Percentiles rank a stretch among this genome's conserved stretches.
Conservation (phyloP, 2,113 vertebrate species). For the Petrocephalus zakoni region DNA sequence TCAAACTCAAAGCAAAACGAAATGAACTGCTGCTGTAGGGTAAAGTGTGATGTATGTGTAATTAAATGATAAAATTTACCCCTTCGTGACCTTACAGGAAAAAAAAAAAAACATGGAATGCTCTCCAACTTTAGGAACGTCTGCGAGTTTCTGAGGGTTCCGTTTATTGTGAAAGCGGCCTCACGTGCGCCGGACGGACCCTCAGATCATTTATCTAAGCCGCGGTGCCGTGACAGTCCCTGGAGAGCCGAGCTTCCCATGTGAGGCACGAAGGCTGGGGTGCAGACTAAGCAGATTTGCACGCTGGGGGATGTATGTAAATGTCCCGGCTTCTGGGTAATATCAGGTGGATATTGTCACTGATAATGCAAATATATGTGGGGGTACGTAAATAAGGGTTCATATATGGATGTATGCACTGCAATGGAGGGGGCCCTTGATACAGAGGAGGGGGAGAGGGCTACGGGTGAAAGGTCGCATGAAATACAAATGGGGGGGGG, state of each 20-base stretch:
- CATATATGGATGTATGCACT: constrained; percentile 10
- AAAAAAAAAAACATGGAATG: neutral
- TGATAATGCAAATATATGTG: constrained; percentile 59
- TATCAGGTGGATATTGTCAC: constrained; percentile 71
- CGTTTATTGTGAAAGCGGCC: constrained; percentile 44
- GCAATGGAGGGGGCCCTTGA: neutral
- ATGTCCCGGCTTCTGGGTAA: constrained; percentile 69
- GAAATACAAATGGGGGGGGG: constrained; percentile 15
- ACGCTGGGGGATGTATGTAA: constrained; percentile 53
- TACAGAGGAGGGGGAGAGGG: constrained; percentile 8
- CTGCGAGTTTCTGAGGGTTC: neutral
- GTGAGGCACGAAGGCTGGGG: constrained; percentile 34
- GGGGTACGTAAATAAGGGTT: constrained; percentile 49
- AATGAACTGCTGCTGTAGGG: neutral
- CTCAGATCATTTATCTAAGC: constrained; percentile 68
- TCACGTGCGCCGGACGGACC: constrained; percentile 54
- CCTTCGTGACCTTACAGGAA: neutral
- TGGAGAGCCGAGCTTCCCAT: constrained; percentile 58
- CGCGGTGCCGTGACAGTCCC: constrained; percentile 63
- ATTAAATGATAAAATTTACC: constrained; percentile 4
- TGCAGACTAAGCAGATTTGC: neutral
- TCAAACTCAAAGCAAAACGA: neutral
- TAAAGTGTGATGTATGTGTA: neutral
- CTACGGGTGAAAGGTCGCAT: constrained; percentile 30
- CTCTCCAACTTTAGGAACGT: neutral